Evolutionary conservation across 1,140 invertebrate genomes (phyloP), one percentile per base, ranked within the genome.

Genomic region (Diplogasteroides magnus): DNA sequence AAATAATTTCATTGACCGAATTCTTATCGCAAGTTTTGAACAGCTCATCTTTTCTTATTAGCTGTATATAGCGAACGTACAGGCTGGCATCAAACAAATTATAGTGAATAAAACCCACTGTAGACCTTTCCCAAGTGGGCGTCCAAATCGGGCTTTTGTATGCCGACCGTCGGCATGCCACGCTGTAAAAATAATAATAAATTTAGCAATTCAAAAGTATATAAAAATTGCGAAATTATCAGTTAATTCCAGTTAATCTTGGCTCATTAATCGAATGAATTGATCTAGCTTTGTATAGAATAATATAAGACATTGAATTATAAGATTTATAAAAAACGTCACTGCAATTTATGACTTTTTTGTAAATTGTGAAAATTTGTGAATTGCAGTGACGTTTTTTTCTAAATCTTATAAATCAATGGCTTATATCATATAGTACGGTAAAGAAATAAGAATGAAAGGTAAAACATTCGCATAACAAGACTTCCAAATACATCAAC

Each of bases 101-200:
- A 29, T 66, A 14, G n/a, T 23, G 28, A 11, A 69, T 58, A n/a
- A 65, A 60, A 71, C 74, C 59, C 31, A 76, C 74, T 69, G 32
- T 73, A 73, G 26, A 67, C 67, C 31, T 64, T 69, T 19, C 69
- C 59, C 26, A 81, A 65, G 58, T 74, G 65, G 31, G 74, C 56
- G 64, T 83, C 81, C 31, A 82, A 67, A 28, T 78, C 26, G 23
- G 69, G 57, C 64, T 82, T 82, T 64, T 82, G 83, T 23, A 82
- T 74, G 29, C 74, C 66, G 61, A 82, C 75, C 19, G 80, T 82
- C 58, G 80, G 80, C 80, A 82, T 82, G 31, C 32, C 59, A 19
- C n/a, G 61, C 70, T 69, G 70, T 48, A 69, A 67, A 61, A 23
- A n/a, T 23, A 64, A 59, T 2, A 6, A 60, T 2, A 23, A 60